phyloP scores from a whole-genome alignment of 2,113 vertebrate genomes.

The Psilopogon haemacephalus region DNA sequence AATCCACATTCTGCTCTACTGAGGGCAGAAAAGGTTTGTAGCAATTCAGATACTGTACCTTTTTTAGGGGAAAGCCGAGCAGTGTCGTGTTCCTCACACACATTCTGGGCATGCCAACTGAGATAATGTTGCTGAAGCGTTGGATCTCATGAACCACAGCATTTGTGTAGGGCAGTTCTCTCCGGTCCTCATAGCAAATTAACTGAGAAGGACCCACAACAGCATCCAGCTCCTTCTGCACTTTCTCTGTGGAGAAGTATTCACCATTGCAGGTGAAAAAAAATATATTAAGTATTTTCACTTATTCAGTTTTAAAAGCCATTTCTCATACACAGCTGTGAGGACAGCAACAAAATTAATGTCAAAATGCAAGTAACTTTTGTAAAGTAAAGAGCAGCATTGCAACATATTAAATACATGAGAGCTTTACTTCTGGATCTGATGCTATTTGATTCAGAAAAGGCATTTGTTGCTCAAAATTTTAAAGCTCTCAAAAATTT shows the following conservation, averaged over 20 bases:
- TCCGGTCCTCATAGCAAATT: constrained; percentile 46
- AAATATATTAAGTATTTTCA: neutral
- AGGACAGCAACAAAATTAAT: neutral
- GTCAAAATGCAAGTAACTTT: neutral
- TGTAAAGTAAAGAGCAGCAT: neutral
- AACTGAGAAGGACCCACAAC: constrained; percentile 10
- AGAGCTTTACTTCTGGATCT: neutral
- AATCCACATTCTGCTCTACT: neutral
- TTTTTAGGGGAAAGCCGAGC: constrained; percentile 31
- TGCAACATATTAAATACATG: neutral
- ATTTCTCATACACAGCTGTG: neutral
- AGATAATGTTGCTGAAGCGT: constrained; percentile 54
- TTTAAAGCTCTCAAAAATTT: neutral
- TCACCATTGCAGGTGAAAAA: neutral
- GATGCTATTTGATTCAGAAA: neutral
- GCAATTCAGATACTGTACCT: constrained; percentile 36
- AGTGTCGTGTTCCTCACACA: constrained; percentile 53
- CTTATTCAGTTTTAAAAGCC: neutral
- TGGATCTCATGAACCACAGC: constrained; percentile 63
- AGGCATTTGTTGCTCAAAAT: neutral
- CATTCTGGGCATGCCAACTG: constrained; percentile 21
- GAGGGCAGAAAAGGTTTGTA: neutral
- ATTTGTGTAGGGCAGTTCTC: constrained; percentile 49
- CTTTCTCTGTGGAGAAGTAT: constrained; percentile 46
- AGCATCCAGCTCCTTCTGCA: constrained; percentile 66